A percentile compares a stretch with the other conserved stretches of the same genome.
Conservation (phyloP, 2,113 vertebrate genomes). For the Leucopsar rothschildi region DNA sequence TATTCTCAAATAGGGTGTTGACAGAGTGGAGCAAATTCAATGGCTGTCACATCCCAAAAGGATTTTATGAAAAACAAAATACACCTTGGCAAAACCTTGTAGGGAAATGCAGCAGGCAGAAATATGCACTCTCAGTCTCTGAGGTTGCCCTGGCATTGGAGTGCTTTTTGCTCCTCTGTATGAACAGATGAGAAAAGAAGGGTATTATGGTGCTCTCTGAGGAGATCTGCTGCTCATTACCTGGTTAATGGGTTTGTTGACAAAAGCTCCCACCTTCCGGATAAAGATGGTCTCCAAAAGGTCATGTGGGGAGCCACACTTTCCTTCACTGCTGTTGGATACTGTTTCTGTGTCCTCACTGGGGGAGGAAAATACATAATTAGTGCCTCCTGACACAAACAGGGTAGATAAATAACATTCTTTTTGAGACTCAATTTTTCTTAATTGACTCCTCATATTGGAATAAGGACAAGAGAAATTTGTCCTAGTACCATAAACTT, state of each 20-base stretch:
- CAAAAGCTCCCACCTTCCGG: conserved; percentile 94
- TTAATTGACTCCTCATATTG: background rate
- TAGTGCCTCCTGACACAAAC: background rate
- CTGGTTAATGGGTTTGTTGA: conserved; percentile 92
- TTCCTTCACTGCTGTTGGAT: conserved; percentile 80
- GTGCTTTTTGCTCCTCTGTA: background rate
- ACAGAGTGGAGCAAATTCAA: background rate
- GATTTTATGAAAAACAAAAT: background rate
- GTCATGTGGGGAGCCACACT: conserved; percentile 79
- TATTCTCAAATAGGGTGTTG: background rate
- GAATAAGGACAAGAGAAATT: background rate
- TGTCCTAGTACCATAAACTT: background rate
- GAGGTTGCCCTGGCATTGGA: background rate
- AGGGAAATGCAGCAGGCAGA: background rate
- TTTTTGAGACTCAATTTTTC: background rate
- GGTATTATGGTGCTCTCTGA: background rate
- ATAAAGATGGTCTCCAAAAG: conserved; percentile 85
- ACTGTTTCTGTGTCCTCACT: conserved; percentile 84
- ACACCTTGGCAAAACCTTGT: background rate
- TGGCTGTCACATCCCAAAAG: background rate
- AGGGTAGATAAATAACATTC: background rate
- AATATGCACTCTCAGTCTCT: background rate
- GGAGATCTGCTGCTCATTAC: conserved; percentile 63
- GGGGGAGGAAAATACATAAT: background rate
- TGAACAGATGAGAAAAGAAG: background rate